phyloP scores from a whole-genome alignment of 1,140 invertebrate genomes.

The Caligus rogercresseyi region DNA sequence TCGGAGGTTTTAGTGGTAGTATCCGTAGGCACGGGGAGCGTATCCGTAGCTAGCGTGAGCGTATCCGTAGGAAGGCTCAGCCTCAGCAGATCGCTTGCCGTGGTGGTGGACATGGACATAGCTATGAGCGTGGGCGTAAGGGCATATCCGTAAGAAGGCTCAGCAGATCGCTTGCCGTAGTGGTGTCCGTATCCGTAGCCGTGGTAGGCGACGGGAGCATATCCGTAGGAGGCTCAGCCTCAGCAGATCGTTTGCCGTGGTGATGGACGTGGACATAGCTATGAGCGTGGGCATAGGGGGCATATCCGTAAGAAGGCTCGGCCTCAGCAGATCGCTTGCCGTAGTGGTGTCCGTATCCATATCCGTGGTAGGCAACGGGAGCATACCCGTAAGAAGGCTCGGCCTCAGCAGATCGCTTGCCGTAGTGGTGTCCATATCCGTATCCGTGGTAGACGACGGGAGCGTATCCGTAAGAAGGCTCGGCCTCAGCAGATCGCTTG shows the following conservation, averaged over 20 bases:
- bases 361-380: not conserved
- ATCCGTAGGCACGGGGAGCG: too few relatives aligned
- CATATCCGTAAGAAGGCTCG: slow-evolving; percentile 4
- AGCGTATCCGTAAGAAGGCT: slow-evolving; percentile 5
- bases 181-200: not conserved
- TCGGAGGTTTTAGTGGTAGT: not conserved
- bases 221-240: slow-evolving; percentile 1
- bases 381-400: slow-evolving; percentile 2
- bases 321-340: slow-evolving; percentile 11
- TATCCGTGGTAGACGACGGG: not conserved
- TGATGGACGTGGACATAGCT: not conserved
- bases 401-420: slow-evolving; percentile 3
- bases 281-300: not conserved
- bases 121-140: not conserved
- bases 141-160: slow-evolving; percentile 1
- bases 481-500: not conserved
- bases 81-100: too few relatives aligned
- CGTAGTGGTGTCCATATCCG: slow-evolving; percentile 1
- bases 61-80: too few relatives aligned
- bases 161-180: not conserved
- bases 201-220: not conserved
- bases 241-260: not conserved
- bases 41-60: too few relatives aligned
- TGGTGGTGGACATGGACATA: too few relatives aligned
- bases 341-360: not conserved